A percentile compares a stretch with the other conserved stretches of the same genome.
phyloP scores from a whole-genome alignment of 1,140 invertebrate species.

The Diabrotica undecimpunctata region DNA sequence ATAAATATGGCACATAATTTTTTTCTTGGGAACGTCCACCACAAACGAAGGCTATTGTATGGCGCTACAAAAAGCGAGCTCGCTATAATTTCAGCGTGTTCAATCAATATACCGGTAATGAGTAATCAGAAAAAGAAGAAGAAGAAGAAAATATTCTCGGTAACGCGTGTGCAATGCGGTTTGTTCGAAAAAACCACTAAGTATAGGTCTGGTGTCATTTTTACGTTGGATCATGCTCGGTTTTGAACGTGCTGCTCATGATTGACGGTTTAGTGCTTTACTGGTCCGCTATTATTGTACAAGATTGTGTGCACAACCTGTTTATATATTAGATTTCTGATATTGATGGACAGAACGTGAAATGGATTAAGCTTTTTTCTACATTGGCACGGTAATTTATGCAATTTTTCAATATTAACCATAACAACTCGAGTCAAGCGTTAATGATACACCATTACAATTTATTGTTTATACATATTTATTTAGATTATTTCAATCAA shows the following conservation, averaged over 20 bases:
- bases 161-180: slow-evolving; percentile 30
- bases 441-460: too few relatives aligned
- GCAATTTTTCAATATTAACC: too few relatives aligned
- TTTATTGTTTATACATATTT: too few relatives aligned
- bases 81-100: slow-evolving; percentile 28
- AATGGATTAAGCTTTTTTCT: slow-evolving; percentile 21
- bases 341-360: slow-evolving; percentile 28
- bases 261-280: slow-evolving; percentile 13
- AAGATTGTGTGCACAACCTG: slow-evolving; percentile 26
- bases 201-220: slow-evolving; percentile 28
- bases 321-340: slow-evolving; percentile 29
- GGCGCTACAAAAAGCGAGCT: slow-evolving; percentile 21
- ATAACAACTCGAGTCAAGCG: too few relatives aligned
- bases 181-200: slow-evolving; percentile 29
- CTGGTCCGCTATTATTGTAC: slow-evolving; percentile 18
- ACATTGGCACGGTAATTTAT: not conserved
- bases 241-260: not conserved
- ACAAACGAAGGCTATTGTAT: slow-evolving; percentile 24
- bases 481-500: too few relatives aligned
- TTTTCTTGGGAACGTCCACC: slow-evolving; percentile 19
- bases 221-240: slow-evolving; percentile 9
- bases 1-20: slow-evolving; percentile 19
- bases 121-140: slow-evolving; percentile 8
- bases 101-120: slow-evolving; percentile 30
- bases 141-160: slow-evolving; percentile 23